Evolutionary conservation across 2,888 invertebrate genomes (phyloP), one percentile per base, ranked within the genome.

Genomic region (Agrochola litura): DNA sequence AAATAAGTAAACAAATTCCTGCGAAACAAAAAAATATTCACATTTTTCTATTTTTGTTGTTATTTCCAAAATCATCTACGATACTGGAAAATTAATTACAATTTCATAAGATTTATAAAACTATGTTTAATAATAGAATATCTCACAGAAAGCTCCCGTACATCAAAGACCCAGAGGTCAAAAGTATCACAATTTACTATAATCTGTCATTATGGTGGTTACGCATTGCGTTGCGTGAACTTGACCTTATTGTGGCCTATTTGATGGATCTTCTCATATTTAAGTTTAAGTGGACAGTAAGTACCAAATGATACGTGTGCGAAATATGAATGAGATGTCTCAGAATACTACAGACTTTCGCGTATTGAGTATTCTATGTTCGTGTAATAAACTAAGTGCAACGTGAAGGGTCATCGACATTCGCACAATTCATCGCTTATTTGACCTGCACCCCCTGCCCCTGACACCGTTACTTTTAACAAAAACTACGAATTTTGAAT

Each of bases 241-340:
- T 84, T 88, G 84, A 81, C 86, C 87, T 76, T 87, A 81, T 84
- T 88, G 5, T 66, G 69, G 81, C 61, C 60, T 64, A 79, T 80
- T 82, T 83, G 83, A 78, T 79, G 80, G 67, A 77, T 85, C 85
- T 87, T 88, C 85, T 85, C 88, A 85, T 87, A 37, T 81, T 86
- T 87, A 85, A 10, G 61, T 77, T 54, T 78, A 86, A 88, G 82
- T 86, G 79, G 75, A 56, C 75, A 74, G 60, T 84, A 70, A 83
- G 69, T 79, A 73, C 61, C 75, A 77, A 84, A 84, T 81, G 64
- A 75, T 75, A 69, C 73, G 86, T 86, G 83, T 61, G 41, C 58
- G 41, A 81, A 81, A 86, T 83, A n/a, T 81, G 64, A 81, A 86
- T 85, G 69, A 74, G 60, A 63, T 66, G n/a, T 56, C 25, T 56